A percentile compares a stretch with the other conserved stretches of the same genome.
These are phyloP conservation scores for Mactra quadrangularis DNA, from an alignment of 1,140 invertebrate species.

Conservation along the genomic window DNA sequence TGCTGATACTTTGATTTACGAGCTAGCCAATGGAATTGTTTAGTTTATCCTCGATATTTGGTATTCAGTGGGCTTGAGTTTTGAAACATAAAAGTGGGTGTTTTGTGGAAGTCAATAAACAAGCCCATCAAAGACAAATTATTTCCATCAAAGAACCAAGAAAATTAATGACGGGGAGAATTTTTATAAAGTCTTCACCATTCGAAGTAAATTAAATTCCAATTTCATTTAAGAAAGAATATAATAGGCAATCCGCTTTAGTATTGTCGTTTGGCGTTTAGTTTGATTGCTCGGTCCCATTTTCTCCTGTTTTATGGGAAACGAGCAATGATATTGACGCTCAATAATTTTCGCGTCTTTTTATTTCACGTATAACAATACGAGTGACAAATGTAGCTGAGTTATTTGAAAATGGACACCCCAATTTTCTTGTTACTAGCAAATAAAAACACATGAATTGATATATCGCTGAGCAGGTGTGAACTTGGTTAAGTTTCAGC, in stretches of 20 bases:
- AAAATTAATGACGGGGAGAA: constrained; percentile 42
- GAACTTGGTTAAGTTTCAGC: constrained; percentile 2
- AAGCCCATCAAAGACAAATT: constrained; percentile 62
- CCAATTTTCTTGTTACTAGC: constrained; percentile 52
- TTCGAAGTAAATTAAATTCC: constrained; percentile 61
- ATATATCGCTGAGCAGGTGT: constrained; percentile 41
- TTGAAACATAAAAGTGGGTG: constrained; percentile 54
- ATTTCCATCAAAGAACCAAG: constrained; percentile 32
- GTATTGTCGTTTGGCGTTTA: constrained; percentile 6
- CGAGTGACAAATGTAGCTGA: constrained; percentile 49
- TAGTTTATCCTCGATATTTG: constrained; percentile 40
- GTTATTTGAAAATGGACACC: constrained; percentile 49
- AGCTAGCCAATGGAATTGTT: not conserved
- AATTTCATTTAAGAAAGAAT: constrained; percentile 52
- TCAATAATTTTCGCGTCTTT: constrained; percentile 32
- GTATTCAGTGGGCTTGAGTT: constrained; percentile 26
- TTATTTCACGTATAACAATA: constrained; percentile 29
- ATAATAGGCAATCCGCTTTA: constrained; percentile 36
- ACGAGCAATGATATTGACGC: not conserved
- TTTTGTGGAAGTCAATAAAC: constrained; percentile 38
- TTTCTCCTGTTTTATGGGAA: constrained; percentile 32
- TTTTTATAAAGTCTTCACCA: constrained; percentile 18
- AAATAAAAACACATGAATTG: constrained; percentile 35
- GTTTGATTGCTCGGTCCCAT: constrained; percentile 37
- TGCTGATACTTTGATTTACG: constrained; percentile 57